Percentiles rank a stretch among this genome's conserved stretches.
Evolutionary conservation across 2,797 vertebrate species (phyloP).

Genomic region (Pantherophis alleghaniensis): DNA sequence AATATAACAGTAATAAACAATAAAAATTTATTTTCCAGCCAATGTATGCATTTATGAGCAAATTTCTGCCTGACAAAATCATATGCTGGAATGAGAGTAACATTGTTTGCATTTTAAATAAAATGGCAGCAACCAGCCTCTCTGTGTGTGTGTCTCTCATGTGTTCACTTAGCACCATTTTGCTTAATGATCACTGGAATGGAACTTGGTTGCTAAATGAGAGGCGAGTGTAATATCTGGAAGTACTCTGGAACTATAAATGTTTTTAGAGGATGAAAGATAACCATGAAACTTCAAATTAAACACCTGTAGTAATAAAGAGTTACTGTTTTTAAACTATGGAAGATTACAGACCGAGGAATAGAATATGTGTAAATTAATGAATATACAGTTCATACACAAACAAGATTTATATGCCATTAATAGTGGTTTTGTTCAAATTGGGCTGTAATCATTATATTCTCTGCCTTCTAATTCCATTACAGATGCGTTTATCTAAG

Average conservation of each 20-base stretch:
- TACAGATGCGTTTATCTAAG: conserved; percentile 34
- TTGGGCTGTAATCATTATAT: conserved; percentile 10
- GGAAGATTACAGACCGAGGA: not conserved
- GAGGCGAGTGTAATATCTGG: not conserved
- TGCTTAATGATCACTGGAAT: not conserved
- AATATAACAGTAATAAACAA: not conserved
- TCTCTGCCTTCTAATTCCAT: conserved; percentile 22
- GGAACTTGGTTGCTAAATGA: not conserved
- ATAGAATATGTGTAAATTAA: not conserved
- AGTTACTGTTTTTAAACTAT: not conserved
- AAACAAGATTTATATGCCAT: not conserved
- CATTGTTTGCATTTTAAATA: too few relatives aligned
- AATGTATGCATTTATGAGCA: not conserved
- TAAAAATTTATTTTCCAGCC: not conserved
- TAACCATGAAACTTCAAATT: not conserved
- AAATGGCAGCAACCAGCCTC: not conserved
- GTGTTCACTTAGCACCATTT: not conserved
- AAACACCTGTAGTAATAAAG: not conserved
- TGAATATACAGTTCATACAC: too few relatives aligned
- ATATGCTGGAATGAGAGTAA: not conserved
- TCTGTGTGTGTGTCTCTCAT: not conserved
- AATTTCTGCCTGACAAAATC: not conserved
- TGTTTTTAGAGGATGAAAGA: not conserved
- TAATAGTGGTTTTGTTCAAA: conserved; percentile 15
- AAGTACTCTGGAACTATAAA: not conserved